Percentiles rank a stretch among this genome's conserved stretches.
Conservation (phyloP, 2,113 vertebrate species). For the Nanorana parkeri region DNA sequence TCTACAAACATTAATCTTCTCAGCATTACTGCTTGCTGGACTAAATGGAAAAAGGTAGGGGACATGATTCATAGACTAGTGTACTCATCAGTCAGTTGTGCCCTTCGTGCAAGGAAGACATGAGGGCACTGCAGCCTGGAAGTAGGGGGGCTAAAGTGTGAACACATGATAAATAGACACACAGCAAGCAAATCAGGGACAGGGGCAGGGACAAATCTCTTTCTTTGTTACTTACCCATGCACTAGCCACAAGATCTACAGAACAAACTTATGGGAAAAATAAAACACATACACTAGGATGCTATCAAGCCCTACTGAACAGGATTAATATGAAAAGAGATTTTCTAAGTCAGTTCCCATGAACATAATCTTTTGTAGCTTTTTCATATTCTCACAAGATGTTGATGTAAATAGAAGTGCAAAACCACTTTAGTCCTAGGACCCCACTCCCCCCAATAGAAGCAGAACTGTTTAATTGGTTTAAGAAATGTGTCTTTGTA, state of each 20-base stretch:
- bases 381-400: too few species aligned
- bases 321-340: background rate
- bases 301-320: background rate
- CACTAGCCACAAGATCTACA: background rate
- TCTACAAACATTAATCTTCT: conserved; percentile 56
- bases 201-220: background rate
- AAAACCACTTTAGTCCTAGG: too few species aligned
- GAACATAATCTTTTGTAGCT: too few species aligned
- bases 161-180: conserved; percentile 44
- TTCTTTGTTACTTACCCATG: conserved; percentile 4
- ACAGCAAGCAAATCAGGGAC: conserved; percentile 8
- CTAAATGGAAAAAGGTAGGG: conserved; percentile 51
- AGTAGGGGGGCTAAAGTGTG: conserved; percentile 13
- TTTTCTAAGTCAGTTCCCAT: too few species aligned
- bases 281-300: too few species aligned
- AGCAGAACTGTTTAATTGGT: too few species aligned
- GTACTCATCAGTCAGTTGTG: conserved; percentile 51
- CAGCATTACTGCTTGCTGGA: conserved; percentile 48
- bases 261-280: too few species aligned
- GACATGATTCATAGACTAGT: conserved; percentile 46
- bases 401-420: too few species aligned
- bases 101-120: conserved; percentile 49
- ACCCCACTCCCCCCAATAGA: too few species aligned
- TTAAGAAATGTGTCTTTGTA: too few species aligned
- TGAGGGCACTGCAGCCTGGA: conserved; percentile 46